Evolutionary conservation across 2,113 vertebrate species (phyloP), one percentile per base, ranked within the genome.

Genomic region (Nesoenas mayeri): DNA sequence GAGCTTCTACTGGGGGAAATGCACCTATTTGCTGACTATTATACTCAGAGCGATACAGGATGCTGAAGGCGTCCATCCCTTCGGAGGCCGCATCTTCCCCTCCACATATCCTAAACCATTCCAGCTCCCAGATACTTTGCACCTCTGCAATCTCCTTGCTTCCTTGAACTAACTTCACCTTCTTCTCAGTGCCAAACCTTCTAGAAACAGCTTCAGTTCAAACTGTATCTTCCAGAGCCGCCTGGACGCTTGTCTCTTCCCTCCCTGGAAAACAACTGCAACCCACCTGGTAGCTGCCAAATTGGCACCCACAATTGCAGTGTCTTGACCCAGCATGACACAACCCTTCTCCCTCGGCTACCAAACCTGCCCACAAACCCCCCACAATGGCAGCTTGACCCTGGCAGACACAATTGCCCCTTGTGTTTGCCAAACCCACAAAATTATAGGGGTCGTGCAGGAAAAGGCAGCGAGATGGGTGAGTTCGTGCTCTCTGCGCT

Each of bases 401-500:
- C 95, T 91, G 94, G 71, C 86, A 90, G 86, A 95, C 92, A 96
- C 92, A 97, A 97, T 96, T 93, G 93, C 89, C 89, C 85, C 95
- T 93, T 95, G 58, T 94, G 85, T 93, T 93, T 97, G 92, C 97
- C 97, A 97, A 97, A 97, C 86, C 97, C 97, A 97, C 97, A 96
- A 96, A 97, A 97, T 97, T 96, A 96, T 14, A 97, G 91, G 86
- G 91, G 91, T 96, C 28, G 47, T 57, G 75, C 93, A 87, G 93
- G 95, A 93, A 70, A 85, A 90, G 85, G 92, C 92, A 15, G 61
- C 3, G 91, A 90, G 95, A 92, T 88, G 93, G 91, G 94, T 64
- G 95, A 91, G 89, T 95, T 92, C 17, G 79, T 96, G 94, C 80
- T 95, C 93, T 67, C 95, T 73, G 61, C 71, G 94, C 95, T 78